Evolutionary conservation across 2,888 invertebrate genomes (phyloP).

Genomic region (Gryllus longicercus): DNA sequence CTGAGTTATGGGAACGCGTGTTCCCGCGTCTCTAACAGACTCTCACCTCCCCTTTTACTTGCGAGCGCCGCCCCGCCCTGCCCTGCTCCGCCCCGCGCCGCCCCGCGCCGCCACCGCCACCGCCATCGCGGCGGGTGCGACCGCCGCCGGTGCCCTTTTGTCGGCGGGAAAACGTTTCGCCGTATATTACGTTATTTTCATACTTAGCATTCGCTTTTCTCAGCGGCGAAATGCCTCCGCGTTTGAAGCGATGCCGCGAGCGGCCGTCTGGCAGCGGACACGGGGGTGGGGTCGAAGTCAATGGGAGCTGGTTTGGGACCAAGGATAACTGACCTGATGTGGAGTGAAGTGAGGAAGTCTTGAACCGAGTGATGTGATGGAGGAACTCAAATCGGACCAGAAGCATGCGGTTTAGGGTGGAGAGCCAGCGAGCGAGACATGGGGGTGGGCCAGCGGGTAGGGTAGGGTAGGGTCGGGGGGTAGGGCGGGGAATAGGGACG

Average conservation of each 20-base stretch:
- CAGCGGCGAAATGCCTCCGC: neutral
- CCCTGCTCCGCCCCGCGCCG: too few relatives aligned
- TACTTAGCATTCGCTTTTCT: neutral
- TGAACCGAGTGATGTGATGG: neutral
- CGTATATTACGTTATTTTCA: slow-evolving; percentile 17
- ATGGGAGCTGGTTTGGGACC: too few relatives aligned
- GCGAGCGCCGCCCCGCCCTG: neutral
- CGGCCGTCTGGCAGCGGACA: neutral
- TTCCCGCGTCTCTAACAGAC: neutral
- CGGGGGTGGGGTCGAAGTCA: neutral
- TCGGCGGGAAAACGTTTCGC: neutral
- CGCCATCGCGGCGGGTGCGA: neutral
- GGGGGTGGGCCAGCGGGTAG: too few relatives aligned
- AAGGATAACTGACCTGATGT: neutral
- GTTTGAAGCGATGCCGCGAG: neutral
- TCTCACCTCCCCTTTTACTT: neutral
- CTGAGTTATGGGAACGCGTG: slow-evolving; percentile 1
- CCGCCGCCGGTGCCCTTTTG: neutral
- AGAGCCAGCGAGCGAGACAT: too few relatives aligned
- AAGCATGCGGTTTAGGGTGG: too few relatives aligned
- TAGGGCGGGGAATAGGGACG: too few relatives aligned
- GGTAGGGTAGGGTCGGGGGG: too few relatives aligned
- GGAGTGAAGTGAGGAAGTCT: neutral
- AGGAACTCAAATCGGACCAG: too few relatives aligned
- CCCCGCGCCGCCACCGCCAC: neutral